phyloP scores from a whole-genome alignment of 2,797 vertebrate species.

The Epinephelus malabaricus region DNA sequence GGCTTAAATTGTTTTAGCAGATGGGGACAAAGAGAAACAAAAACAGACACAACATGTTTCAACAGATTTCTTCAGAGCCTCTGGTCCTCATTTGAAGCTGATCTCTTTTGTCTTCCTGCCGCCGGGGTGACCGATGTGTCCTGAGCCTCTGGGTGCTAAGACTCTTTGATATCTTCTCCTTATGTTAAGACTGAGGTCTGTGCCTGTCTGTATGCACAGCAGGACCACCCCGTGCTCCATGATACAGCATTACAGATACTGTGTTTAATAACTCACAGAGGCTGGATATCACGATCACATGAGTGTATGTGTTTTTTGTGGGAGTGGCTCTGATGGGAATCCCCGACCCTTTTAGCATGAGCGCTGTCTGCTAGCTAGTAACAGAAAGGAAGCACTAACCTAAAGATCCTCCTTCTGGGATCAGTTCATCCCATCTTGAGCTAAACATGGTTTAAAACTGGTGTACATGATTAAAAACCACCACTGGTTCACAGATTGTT shows the following conservation, averaged over 20 bases:
- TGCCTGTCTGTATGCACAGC: constrained; percentile 33
- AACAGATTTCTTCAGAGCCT: constrained; percentile 9
- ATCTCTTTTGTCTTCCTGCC: constrained; percentile 33
- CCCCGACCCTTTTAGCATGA: constrained; percentile 3
- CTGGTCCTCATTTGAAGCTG: constrained; percentile 18
- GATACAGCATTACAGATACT: neutral
- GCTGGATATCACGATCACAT: constrained; percentile 26
- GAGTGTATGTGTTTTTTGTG: constrained; percentile 4
- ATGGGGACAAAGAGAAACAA: neutral
- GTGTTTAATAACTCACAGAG: constrained; percentile 38
- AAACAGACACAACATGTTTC: neutral
- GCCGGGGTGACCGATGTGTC: neutral
- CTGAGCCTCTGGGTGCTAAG: constrained; percentile 27
- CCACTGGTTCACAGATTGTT: neutral
- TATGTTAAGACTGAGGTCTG: constrained; percentile 1
- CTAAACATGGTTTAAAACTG: neutral
- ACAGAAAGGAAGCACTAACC: neutral
- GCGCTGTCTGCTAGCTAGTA: neutral
- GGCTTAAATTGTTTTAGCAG: neutral
- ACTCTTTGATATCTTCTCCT: constrained; percentile 40
- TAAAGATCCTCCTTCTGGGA: neutral
- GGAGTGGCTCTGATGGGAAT: constrained; percentile 21
- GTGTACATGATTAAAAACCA: neutral
- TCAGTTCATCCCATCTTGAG: constrained; percentile 6
- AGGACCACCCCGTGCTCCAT: constrained; percentile 13